Base-by-base conservation (phyloP, 1,140 invertebrate genomes). In the Philopotamus ludificatus region DNA sequence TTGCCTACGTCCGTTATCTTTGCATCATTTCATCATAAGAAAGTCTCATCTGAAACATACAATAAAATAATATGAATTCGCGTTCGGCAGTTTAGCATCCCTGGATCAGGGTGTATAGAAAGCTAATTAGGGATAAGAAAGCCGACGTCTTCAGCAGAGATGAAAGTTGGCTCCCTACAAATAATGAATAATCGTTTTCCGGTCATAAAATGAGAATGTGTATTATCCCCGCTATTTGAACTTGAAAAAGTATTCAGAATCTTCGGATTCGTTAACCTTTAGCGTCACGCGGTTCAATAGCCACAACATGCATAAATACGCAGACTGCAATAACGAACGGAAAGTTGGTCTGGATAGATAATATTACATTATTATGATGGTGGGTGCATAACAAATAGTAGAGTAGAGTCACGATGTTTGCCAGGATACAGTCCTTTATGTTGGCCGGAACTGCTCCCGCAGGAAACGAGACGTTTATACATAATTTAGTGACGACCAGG, bases 381-480 rank as follows among this genome's bases (percentile, higher is more conserved):
- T 10, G 25, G 64, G 49, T 66, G 55, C 51, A 60, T 66, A 66
- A 66, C 64, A 66, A 66, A 66, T 60, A 50, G 16, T 26, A 41
- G 41, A 44, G 34, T 39, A 53, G 51, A 58, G 55, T 58, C 55
- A 42, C 45, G 39, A 58, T 55, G 21, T 22, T n/a, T 55, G 51
- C 28, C 65, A 51, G 58, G 16, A 54, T 54, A 44, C 39, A 54
- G 45, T 63, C 41, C 59, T 51, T 59, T 55, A 44, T 53, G 47
- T 55, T 22, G 62, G 62, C 51, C 62, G 66, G 66, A 63, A 67
- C 51, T 58, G 65, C 51, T 67, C 66, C 61, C 66, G 25, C 61
- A 60, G 61, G 61, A 67, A 47, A 44, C 61, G 61, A 67, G 66
- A 67, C 66, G 60, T 67, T 67, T 63, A 62, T 67, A 67, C 65